Conservation (phyloP, 2,888 invertebrate species). For the Pyrrhia umbra region DNA sequence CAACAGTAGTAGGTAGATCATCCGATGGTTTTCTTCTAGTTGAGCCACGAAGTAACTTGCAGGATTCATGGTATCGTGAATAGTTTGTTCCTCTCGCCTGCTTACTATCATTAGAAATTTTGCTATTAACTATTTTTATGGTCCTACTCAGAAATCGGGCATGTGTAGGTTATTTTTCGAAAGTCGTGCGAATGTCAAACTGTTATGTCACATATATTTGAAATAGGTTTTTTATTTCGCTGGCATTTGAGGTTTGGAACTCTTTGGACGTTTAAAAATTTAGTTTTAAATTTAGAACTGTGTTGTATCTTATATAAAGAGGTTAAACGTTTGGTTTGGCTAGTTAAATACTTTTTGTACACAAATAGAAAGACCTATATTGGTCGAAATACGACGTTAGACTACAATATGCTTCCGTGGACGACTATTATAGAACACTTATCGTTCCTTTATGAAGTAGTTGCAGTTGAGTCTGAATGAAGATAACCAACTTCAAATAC, state of each 20-base stretch:
- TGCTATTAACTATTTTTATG: constrained; percentile 19
- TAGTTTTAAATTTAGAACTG: constrained; percentile 4
- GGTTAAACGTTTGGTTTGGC: not conserved
- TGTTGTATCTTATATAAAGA: not conserved
- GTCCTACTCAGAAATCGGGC: constrained; percentile 14
- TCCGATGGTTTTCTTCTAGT: constrained; percentile 51
- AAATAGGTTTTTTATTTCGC: constrained; percentile 11
- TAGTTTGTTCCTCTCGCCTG: constrained; percentile 1
- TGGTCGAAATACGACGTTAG: not conserved
- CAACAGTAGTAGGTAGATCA: constrained; percentile 47
- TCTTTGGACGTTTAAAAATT: constrained; percentile 11
- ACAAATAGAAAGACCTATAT: too few species aligned
- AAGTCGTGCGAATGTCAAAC: constrained; percentile 23
- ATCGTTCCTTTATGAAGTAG: not conserved
- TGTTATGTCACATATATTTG: constrained; percentile 12
- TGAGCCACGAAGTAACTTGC: constrained; percentile 42
- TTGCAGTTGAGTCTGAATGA: not conserved
- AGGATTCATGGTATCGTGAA: constrained; percentile 48
- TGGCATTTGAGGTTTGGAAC: constrained; percentile 12
- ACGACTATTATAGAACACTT: not conserved
- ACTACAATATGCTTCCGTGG: not conserved
- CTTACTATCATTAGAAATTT: constrained; percentile 49
- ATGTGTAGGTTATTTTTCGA: constrained; percentile 21
- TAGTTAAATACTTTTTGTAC: not conserved
- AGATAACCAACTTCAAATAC: not conserved